Evolutionary conservation across 2,888 invertebrate genomes (phyloP).

Genomic region (Coleophora flavipennella): DNA sequence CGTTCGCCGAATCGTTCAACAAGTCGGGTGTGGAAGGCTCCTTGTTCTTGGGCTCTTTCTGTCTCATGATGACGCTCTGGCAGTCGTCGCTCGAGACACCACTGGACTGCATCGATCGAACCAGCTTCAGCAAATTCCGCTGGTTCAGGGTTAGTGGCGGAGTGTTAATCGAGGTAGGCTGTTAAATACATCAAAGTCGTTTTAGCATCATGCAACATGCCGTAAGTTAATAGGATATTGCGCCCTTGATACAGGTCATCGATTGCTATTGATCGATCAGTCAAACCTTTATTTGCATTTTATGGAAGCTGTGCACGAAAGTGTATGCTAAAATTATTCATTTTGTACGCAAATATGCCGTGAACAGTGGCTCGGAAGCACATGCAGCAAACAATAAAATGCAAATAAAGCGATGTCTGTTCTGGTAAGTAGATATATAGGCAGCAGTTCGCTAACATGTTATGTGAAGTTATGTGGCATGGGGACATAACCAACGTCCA

Average conservation of each 20-base stretch:
- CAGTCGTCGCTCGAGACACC: conserved; percentile 68
- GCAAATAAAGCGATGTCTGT: conserved; percentile 67
- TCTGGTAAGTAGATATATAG: conserved; percentile 14
- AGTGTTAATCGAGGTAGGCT: conserved; percentile 67
- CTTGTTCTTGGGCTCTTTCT: conserved; percentile 60
- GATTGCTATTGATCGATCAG: conserved; percentile 31
- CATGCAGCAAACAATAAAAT: conserved; percentile 70
- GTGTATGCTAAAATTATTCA: conserved; percentile 39
- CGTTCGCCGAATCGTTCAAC: conserved; percentile 68
- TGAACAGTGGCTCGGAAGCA: conserved; percentile 58
- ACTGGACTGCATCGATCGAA: conserved; percentile 72
- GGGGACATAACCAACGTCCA: background rate
- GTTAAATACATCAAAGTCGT: conserved; percentile 64
- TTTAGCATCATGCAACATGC: conserved; percentile 68
- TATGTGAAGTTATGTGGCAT: conserved; percentile 2
- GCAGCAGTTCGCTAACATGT: conserved; percentile 36
- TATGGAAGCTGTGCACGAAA: conserved; percentile 68
- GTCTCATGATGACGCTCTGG: conserved; percentile 67
- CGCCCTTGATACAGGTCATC: conserved; percentile 33
- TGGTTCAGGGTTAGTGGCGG: conserved; percentile 73
- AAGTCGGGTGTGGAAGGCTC: conserved; percentile 74
- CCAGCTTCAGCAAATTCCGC: conserved; percentile 71
- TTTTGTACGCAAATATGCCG: conserved; percentile 31
- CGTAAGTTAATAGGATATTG: conserved; percentile 38
- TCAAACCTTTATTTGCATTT: conserved; percentile 66